Base-by-base conservation (phyloP, 2,888 invertebrate genomes). In the Pteria penguin region DNA sequence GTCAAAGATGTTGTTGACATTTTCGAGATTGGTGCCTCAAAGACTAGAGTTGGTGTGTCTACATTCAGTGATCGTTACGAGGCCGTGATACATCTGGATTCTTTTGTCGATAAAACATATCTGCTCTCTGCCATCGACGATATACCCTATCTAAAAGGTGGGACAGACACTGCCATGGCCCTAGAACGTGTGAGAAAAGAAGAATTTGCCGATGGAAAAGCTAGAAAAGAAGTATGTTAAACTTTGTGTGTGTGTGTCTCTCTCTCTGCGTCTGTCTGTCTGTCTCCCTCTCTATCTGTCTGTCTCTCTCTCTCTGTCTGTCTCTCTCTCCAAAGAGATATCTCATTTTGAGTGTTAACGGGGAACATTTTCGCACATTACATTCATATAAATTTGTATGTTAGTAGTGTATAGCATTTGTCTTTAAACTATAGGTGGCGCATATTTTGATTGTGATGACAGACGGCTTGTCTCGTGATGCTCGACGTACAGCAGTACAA, bases 31-130 rank as follows among this genome's bases (percentile, higher is more conserved):
- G 81, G 81, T 2, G 60, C 78, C 1, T 62, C 75, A 1, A 66
- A 72, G 68, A 87, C 85, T 2, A 78, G 86, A 18, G 84, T 88
- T 11, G 87, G 86, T 4, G 70, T 88, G 4, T 80, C 83, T 8
- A 79, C 82, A 32, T 88, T 83, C 70, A 84, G 84, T 70, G 79
- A 84, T 31, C 72, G 62, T 4, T 76, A 81, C n/a, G 62, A 79
- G 26, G 66, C 72, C 4, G 77, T 83, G 24, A 83, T 87, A 72
- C 52, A 75, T 55, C 79, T 88, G 18, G 63, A 79, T 60, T 75
- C 72, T 22, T 73, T 75, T 52, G 52, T 26, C 33, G 68, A 66
- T 65, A 82, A 82, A 62, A 29, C 58, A 0, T 60, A 72, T 4
- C 65, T 87, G n/a, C 68, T 82, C 36, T 24, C 29, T 1, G 82